These are phyloP conservation scores for Acleris laterana DNA, from an alignment of 2,888 invertebrate genomes.

Conservation along the genomic window DNA sequence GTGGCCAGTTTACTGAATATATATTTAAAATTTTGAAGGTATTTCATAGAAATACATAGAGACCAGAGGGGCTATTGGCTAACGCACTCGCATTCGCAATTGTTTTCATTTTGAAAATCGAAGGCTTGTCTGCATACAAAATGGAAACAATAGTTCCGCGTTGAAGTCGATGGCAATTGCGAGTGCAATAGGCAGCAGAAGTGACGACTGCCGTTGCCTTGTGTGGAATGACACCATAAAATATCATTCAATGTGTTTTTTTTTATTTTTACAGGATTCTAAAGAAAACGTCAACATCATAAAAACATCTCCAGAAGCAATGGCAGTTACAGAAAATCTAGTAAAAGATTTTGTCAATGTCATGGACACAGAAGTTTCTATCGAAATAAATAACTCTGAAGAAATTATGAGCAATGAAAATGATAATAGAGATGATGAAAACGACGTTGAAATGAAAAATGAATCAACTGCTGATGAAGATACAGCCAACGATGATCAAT, in stretches of 20 bases:
- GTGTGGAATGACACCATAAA: too few species aligned
- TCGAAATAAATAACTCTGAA: not conserved
- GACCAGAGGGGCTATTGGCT: too few species aligned
- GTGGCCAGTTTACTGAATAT: too few species aligned
- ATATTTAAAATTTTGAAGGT: too few species aligned
- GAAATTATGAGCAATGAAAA: not conserved
- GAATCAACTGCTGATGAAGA: not conserved
- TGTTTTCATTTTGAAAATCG: too few species aligned
- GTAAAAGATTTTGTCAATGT: not conserved
- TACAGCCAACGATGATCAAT: slow-evolving; percentile 39
- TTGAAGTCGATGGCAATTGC: too few species aligned
- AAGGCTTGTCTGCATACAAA: too few species aligned
- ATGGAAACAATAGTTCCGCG: too few species aligned
- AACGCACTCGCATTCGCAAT: too few species aligned
- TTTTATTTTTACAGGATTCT: not conserved
- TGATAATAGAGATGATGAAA: not conserved
- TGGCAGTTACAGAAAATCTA: not conserved
- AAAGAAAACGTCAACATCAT: not conserved
- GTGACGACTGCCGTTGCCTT: too few species aligned
- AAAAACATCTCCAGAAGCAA: not conserved
- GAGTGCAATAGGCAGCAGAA: too few species aligned
- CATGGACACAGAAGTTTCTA: not conserved
- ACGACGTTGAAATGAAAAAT: slow-evolving; percentile 4
- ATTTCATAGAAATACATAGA: too few species aligned
- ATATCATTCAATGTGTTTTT: not conserved